Evolutionary conservation across 2,113 vertebrate genomes (phyloP).

Genomic region (Diadophis punctatus): DNA sequence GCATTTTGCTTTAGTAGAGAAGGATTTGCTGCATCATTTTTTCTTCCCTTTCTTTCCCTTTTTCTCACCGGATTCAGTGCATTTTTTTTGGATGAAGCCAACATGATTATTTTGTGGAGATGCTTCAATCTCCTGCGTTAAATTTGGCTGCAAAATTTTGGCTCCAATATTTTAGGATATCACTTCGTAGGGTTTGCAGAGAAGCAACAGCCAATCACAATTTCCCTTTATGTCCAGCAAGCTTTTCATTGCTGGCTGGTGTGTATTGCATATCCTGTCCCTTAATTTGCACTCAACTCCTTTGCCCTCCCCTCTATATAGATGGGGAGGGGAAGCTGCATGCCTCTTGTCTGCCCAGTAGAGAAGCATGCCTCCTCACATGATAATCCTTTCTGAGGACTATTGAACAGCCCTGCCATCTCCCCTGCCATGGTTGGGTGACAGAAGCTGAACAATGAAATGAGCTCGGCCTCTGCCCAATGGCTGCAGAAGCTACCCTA

Average conservation of each 20-base stretch:
- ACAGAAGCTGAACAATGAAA: neutral
- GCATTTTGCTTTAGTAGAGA: neutral
- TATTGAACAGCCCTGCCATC: neutral
- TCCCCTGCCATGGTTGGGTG: neutral
- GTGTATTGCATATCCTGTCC: neutral
- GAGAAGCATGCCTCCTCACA: neutral
- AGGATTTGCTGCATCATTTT: neutral
- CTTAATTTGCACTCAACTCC: neutral
- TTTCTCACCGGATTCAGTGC: neutral
- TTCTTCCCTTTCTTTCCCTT: neutral
- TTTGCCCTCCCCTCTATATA: neutral
- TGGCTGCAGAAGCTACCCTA: neutral
- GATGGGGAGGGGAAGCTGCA: neutral
- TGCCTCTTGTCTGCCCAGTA: neutral
- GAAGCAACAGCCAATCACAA: neutral
- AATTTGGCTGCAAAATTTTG: neutral
- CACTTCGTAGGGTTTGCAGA: neutral
- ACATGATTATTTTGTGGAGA: neutral
- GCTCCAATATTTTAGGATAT: neutral
- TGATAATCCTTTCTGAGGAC: neutral
- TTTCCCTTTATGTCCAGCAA: neutral
- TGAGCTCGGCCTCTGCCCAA: neutral
- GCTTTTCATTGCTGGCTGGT: neutral
- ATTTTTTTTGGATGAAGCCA: neutral
- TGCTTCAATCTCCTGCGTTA: neutral